Conservation (phyloP, 2,113 vertebrate genomes). For the Oncorhynchus kisutch region DNA sequence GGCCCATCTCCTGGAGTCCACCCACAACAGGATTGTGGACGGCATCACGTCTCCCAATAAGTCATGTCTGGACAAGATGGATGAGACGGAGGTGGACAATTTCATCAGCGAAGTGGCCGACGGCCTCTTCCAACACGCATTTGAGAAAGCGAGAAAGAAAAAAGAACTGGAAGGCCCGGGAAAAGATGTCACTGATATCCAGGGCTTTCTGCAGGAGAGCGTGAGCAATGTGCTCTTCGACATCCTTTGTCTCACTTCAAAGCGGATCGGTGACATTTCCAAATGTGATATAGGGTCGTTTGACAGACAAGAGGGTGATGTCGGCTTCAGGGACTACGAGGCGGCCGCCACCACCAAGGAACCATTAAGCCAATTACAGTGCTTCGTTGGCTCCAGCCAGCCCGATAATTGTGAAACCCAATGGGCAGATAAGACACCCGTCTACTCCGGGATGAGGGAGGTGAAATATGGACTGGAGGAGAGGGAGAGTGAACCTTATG, state of each 20-base stretch:
- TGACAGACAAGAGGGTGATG: constrained; percentile 45
- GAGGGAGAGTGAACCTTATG: constrained; percentile 32
- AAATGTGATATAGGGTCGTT: constrained; percentile 59
- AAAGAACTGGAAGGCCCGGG: constrained; percentile 61
- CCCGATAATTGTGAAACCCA: constrained; percentile 47
- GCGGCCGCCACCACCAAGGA: constrained; percentile 37
- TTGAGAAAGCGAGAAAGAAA: constrained; percentile 82
- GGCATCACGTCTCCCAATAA: constrained; percentile 76
- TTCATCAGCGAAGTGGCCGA: constrained; percentile 85
- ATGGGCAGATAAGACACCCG: constrained; percentile 50
- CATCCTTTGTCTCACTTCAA: constrained; percentile 83
- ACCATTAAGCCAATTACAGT: constrained; percentile 54
- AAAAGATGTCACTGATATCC: constrained; percentile 64
- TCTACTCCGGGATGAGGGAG: constrained; percentile 38
- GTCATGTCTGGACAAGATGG: constrained; percentile 69
- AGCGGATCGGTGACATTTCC: constrained; percentile 81
- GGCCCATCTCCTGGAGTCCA: constrained; percentile 82
- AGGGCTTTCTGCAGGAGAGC: constrained; percentile 78
- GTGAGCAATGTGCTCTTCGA: constrained; percentile 84
- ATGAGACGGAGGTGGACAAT: constrained; percentile 76
- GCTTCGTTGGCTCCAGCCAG: constrained; percentile 46
- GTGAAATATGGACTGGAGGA: constrained; percentile 49
- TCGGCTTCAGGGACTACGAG: constrained; percentile 34
- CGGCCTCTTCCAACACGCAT: constrained; percentile 83
- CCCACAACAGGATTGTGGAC: constrained; percentile 81